These are phyloP conservation scores for Sphaeramia orbicularis DNA, from an alignment of 2,797 vertebrate genomes.

Conservation along the genomic window DNA sequence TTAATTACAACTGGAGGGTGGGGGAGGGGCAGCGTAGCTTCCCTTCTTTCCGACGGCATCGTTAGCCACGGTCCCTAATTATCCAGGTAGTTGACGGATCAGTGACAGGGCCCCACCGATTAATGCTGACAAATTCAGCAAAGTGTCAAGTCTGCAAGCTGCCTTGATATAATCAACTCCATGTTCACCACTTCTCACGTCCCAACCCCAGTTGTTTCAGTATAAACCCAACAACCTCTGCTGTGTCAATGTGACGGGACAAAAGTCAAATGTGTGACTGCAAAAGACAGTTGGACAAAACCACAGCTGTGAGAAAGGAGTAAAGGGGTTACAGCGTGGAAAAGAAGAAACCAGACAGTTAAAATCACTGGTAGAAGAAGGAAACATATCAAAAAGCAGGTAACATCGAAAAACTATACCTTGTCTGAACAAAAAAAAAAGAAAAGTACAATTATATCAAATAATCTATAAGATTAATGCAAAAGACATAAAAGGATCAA, in stretches of 20 bases:
- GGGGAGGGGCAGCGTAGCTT: slow-evolving; percentile 85
- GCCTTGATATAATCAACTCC: slow-evolving; percentile 98
- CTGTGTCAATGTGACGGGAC: slow-evolving; percentile 85
- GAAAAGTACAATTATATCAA: too few relatives aligned
- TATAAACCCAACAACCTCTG: slow-evolving; percentile 94
- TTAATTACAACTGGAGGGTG: slow-evolving; percentile 75
- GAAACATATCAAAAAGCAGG: too few relatives aligned
- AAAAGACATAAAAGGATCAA: too few relatives aligned
- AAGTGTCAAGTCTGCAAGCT: slow-evolving; percentile 97
- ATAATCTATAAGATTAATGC: too few relatives aligned
- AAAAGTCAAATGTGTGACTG: slow-evolving; percentile 90
- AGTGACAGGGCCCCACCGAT: slow-evolving; percentile 98
- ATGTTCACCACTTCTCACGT: slow-evolving; percentile 95
- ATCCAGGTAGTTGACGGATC: slow-evolving; percentile 99
- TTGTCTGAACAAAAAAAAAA: too few relatives aligned
- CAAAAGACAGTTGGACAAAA: slow-evolving; percentile 92
- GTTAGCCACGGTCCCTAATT: slow-evolving; percentile 98
- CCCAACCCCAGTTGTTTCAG: slow-evolving; percentile 68
- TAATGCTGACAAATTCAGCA: slow-evolving; percentile 99
- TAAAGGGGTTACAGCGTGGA: neutral
- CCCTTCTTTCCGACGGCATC: slow-evolving; percentile 91
- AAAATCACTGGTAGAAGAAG: too few relatives aligned
- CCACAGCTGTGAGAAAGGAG: slow-evolving; percentile 80
- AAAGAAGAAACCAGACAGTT: too few relatives aligned
- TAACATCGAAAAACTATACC: too few relatives aligned